phyloP scores from a whole-genome alignment of 1,140 invertebrate species.

The Cydia pomonella region DNA sequence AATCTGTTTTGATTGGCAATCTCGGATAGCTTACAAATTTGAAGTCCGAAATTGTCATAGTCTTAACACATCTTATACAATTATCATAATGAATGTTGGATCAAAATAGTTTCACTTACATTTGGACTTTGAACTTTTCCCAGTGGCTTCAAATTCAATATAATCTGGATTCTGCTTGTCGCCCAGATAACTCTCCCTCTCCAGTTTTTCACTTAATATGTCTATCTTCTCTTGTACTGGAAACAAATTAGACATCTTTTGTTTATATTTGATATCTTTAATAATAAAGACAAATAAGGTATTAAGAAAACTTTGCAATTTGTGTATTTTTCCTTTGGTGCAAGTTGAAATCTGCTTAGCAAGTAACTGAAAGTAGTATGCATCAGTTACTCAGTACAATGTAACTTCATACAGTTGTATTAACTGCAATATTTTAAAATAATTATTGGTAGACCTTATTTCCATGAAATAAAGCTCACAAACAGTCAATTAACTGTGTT shows the following conservation, averaged over 20 bases:
- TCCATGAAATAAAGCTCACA: neutral
- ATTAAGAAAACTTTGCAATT: neutral
- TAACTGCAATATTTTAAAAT: neutral
- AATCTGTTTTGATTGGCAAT: too few relatives aligned
- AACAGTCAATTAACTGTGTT: too few relatives aligned
- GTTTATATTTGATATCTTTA: constrained; percentile 19
- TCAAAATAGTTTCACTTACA: too few relatives aligned
- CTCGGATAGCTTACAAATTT: too few relatives aligned
- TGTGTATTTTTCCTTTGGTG: neutral
- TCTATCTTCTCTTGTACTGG: constrained; percentile 95
- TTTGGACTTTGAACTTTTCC: constrained; percentile 86
- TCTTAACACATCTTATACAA: too few relatives aligned
- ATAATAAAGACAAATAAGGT: constrained; percentile 24
- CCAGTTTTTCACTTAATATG: constrained; percentile 87
- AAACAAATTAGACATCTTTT: constrained; percentile 61
- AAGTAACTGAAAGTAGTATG: neutral
- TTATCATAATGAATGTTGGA: too few relatives aligned
- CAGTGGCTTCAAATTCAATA: constrained; percentile 83
- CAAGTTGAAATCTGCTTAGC: neutral
- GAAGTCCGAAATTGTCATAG: too few relatives aligned
- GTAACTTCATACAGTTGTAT: neutral
- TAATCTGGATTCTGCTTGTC: constrained; percentile 84
- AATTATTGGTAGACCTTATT: neutral
- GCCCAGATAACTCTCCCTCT: constrained; percentile 85
- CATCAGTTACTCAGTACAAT: constrained; percentile 3